These are phyloP conservation scores for Drosophila lacicola DNA, from an alignment of 2,888 invertebrate genomes.

Conservation along the genomic window DNA sequence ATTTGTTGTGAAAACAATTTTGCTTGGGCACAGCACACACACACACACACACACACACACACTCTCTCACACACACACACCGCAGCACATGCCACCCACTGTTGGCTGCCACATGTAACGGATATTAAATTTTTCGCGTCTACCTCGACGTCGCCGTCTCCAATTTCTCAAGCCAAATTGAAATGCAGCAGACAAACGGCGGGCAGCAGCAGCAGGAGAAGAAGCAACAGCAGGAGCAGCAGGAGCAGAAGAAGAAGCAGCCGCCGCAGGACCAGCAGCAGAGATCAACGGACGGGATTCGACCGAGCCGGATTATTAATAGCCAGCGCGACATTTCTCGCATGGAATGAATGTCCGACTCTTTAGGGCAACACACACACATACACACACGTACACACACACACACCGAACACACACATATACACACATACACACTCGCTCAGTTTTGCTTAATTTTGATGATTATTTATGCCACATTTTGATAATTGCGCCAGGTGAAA, in stretches of 20 bases:
- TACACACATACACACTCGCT: background rate
- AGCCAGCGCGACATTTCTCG: conserved; percentile 51
- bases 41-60: too few relatives aligned
- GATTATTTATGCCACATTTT: conserved; percentile 67
- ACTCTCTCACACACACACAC: conserved; percentile 3
- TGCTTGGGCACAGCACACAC: conserved; percentile 35
- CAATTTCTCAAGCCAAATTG: conserved; percentile 60
- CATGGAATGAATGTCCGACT: conserved; percentile 59
- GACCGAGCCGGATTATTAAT: conserved; percentile 38
- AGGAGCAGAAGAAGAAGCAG: background rate
- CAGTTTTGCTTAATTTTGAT: conserved; percentile 62
- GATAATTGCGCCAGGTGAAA: conserved; percentile 37
- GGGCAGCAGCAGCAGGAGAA: background rate
- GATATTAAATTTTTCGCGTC: conserved; percentile 78
- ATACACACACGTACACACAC: background rate
- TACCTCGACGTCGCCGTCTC: conserved; percentile 58
- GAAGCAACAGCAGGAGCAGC: conserved; percentile 6
- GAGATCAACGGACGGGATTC: conserved; percentile 21
- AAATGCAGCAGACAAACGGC: conserved; percentile 50
- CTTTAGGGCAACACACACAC: background rate
- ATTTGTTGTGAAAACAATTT: conserved; percentile 79
- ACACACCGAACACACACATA: background rate
- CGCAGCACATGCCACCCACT: conserved; percentile 13
- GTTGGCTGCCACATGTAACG: conserved; percentile 63
- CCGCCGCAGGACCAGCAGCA: background rate